Conservation (phyloP, 1,140 invertebrate genomes). For the Amyelois transitella region DNA sequence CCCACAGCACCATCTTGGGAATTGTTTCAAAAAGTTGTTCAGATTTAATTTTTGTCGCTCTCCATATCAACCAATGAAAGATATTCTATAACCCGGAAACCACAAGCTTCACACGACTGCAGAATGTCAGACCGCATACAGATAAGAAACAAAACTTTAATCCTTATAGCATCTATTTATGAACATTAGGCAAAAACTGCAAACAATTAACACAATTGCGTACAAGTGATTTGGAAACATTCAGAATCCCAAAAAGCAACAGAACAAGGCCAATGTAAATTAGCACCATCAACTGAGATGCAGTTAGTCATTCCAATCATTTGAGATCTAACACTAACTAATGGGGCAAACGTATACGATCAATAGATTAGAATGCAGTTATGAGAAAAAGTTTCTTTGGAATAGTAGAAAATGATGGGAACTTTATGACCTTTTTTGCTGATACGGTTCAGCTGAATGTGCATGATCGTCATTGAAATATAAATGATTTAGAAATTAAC, state of each 20-base stretch:
- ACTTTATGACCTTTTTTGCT: neutral
- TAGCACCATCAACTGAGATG: neutral
- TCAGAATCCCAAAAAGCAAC: neutral
- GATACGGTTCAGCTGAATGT: neutral
- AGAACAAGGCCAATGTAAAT: neutral
- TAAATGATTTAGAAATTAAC: neutral
- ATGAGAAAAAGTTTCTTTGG: neutral
- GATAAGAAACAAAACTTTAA: no score
- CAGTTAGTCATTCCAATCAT: neutral
- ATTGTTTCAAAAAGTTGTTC: no score
- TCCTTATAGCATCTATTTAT: no score
- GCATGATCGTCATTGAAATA: neutral
- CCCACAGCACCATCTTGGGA: no score
- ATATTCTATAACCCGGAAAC: no score
- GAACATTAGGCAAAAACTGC: neutral
- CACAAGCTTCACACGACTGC: no score
- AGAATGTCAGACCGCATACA: no score
- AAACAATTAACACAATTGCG: neutral
- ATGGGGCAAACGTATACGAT: neutral
- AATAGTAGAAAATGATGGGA: neutral
- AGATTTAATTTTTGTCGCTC: no score
- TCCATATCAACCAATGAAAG: no score
- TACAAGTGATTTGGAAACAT: neutral
- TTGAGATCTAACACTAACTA: neutral
- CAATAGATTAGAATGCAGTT: neutral